Percentiles rank a stretch among this genome's conserved stretches.
Conservation (phyloP, 1,140 invertebrate genomes). For the Epicauta chinensis region DNA sequence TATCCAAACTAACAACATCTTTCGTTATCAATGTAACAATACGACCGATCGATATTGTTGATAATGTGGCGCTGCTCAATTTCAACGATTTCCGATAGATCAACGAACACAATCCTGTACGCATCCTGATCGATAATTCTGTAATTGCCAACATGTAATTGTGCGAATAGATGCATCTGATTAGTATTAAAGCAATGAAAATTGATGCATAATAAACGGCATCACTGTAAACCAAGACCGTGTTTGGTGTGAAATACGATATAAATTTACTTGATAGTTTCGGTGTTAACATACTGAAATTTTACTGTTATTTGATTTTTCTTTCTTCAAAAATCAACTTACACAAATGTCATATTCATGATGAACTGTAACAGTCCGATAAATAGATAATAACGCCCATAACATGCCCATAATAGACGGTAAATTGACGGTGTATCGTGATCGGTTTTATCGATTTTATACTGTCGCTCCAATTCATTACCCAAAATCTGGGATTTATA, state of each 20-base stretch:
- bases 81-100: slow-evolving; percentile 73
- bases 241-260: slow-evolving; percentile 5
- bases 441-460: slow-evolving; percentile 38
- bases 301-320: background rate
- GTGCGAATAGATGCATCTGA: slow-evolving; percentile 43
- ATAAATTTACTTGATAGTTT: slow-evolving; percentile 5
- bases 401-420: slow-evolving; percentile 3
- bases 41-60: slow-evolving; percentile 75
- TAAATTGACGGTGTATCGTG: slow-evolving; percentile 11
- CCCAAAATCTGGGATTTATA: slow-evolving; percentile 48
- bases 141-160: slow-evolving; percentile 66
- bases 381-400: slow-evolving; percentile 4
- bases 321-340: background rate
- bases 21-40: slow-evolving; percentile 88
- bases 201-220: slow-evolving; percentile 6
- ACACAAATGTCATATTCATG: slow-evolving; percentile 4
- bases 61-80: slow-evolving; percentile 62
- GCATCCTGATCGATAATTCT: slow-evolving; percentile 71
- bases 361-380: background rate
- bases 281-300: slow-evolving; percentile 6
- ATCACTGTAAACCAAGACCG: background rate
- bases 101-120: slow-evolving; percentile 67
- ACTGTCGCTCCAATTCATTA: slow-evolving; percentile 45
- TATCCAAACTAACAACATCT: slow-evolving; percentile 69
- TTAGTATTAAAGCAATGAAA: slow-evolving; percentile 1